Evolutionary conservation across 2,113 vertebrate genomes (phyloP).

Genomic region (Sclerurus mexicanus): DNA sequence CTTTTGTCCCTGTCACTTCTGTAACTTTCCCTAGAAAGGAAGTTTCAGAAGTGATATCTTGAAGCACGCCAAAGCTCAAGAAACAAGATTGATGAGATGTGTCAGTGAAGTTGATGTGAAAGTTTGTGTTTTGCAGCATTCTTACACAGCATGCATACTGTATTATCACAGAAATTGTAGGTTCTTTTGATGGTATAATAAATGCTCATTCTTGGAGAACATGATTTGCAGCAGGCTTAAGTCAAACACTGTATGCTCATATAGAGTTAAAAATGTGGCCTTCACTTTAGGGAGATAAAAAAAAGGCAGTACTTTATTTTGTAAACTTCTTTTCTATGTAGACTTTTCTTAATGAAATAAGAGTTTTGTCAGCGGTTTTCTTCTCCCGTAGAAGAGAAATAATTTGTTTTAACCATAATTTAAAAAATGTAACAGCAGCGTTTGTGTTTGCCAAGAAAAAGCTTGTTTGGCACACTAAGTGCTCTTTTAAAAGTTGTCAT

Average conservation of each 20-base stretch:
- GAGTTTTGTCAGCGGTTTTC: neutral
- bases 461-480: neutral
- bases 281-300: neutral
- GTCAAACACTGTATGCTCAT: neutral
- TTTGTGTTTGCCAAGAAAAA: neutral
- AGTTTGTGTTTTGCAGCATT: neutral
- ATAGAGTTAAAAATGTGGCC: neutral
- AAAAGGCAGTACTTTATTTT: neutral
- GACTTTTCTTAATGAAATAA: neutral
- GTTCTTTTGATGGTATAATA: neutral
- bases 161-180: neutral
- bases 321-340: neutral
- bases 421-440: neutral
- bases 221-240: neutral
- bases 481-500: neutral
- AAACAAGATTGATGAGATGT: neutral
- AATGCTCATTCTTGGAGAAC: neutral
- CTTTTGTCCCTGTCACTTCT: neutral
- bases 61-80: neutral
- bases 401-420: neutral
- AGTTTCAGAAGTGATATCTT: neutral
- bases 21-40: neutral
- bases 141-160: neutral
- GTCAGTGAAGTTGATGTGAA: neutral
- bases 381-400: neutral